Conservation (phyloP, 2,797 vertebrate genomes). For the Neostethus bicornis region DNA sequence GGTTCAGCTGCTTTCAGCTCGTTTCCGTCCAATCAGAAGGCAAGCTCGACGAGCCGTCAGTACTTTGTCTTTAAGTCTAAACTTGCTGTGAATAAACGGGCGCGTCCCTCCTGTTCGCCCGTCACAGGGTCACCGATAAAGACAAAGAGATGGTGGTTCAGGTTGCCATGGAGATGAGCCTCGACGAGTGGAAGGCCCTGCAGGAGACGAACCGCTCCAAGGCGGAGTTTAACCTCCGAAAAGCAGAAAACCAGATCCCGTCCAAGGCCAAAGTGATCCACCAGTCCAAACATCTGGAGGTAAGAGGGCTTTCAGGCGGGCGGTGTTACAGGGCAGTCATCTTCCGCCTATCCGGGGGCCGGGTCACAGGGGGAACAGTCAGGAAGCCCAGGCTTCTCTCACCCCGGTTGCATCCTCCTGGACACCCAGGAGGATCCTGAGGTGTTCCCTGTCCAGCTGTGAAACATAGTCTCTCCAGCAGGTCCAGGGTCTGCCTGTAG, state of each 20-base stretch:
- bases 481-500: too few species aligned
- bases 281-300: slow-evolving; percentile 87
- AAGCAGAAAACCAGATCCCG: slow-evolving; percentile 87
- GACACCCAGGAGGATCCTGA: too few species aligned
- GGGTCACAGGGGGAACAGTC: too few species aligned
- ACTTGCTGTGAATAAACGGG: background rate
- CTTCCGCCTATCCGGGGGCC: too few species aligned
- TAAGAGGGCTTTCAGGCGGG: slow-evolving; percentile 64
- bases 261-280: slow-evolving; percentile 96
- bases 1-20: too few species aligned
- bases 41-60: too few species aligned
- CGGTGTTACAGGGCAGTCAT: background rate
- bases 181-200: slow-evolving; percentile 94
- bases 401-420: too few species aligned
- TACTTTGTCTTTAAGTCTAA: too few species aligned
- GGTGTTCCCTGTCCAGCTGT: too few species aligned
- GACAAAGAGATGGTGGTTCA: slow-evolving; percentile 82
- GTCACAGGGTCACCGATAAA: slow-evolving; percentile 52
- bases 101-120: background rate
- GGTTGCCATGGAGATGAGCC: slow-evolving; percentile 89
- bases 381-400: too few species aligned
- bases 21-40: too few species aligned
- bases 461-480: too few species aligned
- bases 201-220: slow-evolving; percentile 89
- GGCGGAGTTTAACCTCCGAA: slow-evolving; percentile 92